These are phyloP conservation scores for Pterobdella sp. DNA, from an alignment of 2,888 invertebrate genomes.

Conservation along the genomic window DNA sequence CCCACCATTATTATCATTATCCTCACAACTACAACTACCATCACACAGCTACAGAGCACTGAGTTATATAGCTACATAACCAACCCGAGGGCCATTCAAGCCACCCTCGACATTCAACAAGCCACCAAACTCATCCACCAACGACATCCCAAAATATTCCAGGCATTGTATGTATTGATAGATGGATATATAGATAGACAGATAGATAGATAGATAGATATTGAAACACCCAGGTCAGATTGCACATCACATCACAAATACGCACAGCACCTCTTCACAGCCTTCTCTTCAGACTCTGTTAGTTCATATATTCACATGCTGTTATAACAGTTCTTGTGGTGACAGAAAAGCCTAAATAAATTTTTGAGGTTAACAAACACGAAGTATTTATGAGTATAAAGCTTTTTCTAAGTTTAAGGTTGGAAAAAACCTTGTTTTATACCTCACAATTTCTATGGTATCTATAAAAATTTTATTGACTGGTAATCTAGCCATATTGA, in stretches of 20 bases:
- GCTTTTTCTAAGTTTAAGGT: too few relatives aligned
- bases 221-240: slow-evolving; percentile 9
- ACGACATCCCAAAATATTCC: background rate
- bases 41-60: background rate
- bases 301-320: background rate
- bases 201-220: too few relatives aligned
- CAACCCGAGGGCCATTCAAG: background rate
- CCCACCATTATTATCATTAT: background rate
- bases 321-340: too few relatives aligned
- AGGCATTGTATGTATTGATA: background rate
- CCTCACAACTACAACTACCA: background rate
- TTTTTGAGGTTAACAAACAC: too few relatives aligned
- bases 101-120: background rate
- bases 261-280: background rate
- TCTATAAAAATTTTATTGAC: too few relatives aligned
- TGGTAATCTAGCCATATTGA: too few relatives aligned
- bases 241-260: background rate
- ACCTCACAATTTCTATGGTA: too few relatives aligned
- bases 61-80: background rate
- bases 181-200: too few relatives aligned
- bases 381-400: too few relatives aligned
- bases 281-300: background rate
- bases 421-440: too few relatives aligned
- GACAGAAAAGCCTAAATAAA: too few relatives aligned
- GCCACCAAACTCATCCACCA: background rate